phyloP scores from a whole-genome alignment of 2,113 vertebrate species.

The Drymodes brunneopygia region DNA sequence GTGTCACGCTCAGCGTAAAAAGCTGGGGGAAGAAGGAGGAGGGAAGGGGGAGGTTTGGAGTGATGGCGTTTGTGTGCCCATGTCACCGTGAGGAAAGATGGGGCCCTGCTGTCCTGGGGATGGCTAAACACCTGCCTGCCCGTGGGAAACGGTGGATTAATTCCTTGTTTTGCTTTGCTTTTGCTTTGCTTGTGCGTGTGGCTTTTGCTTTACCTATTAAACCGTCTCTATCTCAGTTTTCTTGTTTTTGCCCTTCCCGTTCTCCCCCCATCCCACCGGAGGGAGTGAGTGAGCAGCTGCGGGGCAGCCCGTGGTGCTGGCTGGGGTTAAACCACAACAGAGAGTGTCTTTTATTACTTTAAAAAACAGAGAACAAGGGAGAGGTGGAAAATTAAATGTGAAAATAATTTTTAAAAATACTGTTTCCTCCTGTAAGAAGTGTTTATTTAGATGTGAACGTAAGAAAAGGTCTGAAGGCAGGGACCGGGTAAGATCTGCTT shows the following conservation, averaged over 20 bases:
- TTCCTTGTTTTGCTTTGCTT: not conserved
- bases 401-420: not conserved
- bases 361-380: not conserved
- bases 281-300: not conserved
- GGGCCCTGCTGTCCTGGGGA: not conserved
- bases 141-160: not conserved
- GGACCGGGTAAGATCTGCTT: not conserved
- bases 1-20: not conserved
- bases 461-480: not conserved
- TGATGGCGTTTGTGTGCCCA: not conserved
- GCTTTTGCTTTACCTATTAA: not conserved
- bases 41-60: rapidly evolving
- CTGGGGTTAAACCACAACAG: not conserved
- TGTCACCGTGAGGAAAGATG: not conserved
- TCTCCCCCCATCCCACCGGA: not conserved
- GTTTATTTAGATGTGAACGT: not conserved
- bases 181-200: not conserved
- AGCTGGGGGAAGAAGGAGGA: not conserved
- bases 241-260: not conserved
- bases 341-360: not conserved
- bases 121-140: not conserved
- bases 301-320: not conserved
- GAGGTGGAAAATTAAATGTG: not conserved
- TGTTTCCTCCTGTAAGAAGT: not conserved
- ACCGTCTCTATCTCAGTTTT: not conserved